These are phyloP conservation scores for Brachionus rotundiformis DNA, from an alignment of 1,140 invertebrate species.

Conservation along the genomic window DNA sequence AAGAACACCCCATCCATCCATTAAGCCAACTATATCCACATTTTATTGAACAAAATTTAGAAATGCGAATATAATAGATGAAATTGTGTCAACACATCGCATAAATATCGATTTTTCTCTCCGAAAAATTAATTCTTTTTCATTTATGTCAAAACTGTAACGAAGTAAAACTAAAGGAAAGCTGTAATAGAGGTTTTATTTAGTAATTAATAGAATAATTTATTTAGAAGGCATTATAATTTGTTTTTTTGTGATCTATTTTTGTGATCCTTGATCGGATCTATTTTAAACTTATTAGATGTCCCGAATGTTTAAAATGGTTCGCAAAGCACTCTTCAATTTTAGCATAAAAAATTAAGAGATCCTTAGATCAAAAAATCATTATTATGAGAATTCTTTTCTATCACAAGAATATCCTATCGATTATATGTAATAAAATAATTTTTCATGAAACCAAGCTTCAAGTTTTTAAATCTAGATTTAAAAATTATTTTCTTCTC, in stretches of 20 bases:
- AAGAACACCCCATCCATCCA: background rate
- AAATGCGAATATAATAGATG: background rate
- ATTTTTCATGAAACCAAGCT: background rate
- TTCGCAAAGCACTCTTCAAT: background rate
- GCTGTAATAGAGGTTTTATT: background rate
- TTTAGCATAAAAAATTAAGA: conserved; percentile 1
- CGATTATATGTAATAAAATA: background rate
- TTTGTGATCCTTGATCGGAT: background rate
- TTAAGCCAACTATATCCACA: background rate
- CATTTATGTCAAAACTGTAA: background rate
- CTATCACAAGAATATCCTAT: background rate
- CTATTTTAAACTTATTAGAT: background rate
- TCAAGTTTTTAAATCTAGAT: background rate
- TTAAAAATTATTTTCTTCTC: background rate
- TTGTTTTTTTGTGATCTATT: background rate
- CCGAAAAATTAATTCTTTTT: background rate
- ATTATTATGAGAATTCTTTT: background rate
- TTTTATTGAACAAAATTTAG: background rate
- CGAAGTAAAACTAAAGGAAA: background rate
- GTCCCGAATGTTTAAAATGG: background rate
- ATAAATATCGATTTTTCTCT: conserved; percentile 5
- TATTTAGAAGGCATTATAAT: background rate
- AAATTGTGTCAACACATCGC: conserved; percentile 25
- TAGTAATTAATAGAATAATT: background rate
- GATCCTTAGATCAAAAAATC: background rate